phyloP scores from a whole-genome alignment of 1,140 invertebrate genomes.

The Drosophila murphyi region DNA sequence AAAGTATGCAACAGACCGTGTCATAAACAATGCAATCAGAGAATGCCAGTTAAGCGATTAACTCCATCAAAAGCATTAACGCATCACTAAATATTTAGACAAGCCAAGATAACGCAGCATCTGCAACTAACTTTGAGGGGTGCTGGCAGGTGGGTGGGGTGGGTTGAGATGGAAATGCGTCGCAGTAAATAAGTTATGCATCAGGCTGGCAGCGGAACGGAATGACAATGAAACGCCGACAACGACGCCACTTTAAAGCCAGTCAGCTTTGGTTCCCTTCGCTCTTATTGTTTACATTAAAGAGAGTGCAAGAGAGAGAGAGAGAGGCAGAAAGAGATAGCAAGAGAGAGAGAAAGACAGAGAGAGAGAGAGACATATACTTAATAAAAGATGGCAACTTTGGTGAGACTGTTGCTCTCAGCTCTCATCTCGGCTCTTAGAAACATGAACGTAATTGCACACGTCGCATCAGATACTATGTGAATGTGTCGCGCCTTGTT shows the following conservation, averaged over 20 bases:
- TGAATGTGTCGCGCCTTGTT: slow-evolving; percentile 70
- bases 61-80: slow-evolving; percentile 21
- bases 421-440: slow-evolving; percentile 14
- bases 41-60: slow-evolving; percentile 35
- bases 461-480: slow-evolving; percentile 1
- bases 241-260: slow-evolving; percentile 36
- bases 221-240: slow-evolving; percentile 44
- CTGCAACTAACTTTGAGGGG: neutral
- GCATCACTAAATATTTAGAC: slow-evolving; percentile 10
- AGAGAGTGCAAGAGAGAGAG: slow-evolving; percentile 12
- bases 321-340: neutral
- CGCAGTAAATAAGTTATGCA: slow-evolving; percentile 72
- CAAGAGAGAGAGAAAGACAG: slow-evolving; percentile 10
- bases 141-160: neutral
- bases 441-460: slow-evolving; percentile 67
- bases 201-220: slow-evolving; percentile 31
- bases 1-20: slow-evolving; percentile 48
- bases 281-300: slow-evolving; percentile 46
- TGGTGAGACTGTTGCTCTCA: slow-evolving; percentile 59
- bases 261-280: slow-evolving; percentile 18
- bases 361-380: slow-evolving; percentile 9
- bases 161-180: slow-evolving; percentile 56
- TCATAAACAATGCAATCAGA: slow-evolving; percentile 14
- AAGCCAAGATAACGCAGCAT: slow-evolving; percentile 8
- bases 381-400: slow-evolving; percentile 14